These are phyloP conservation scores for Apus apus DNA, from an alignment of 2,113 vertebrate species.

Conservation along the genomic window DNA sequence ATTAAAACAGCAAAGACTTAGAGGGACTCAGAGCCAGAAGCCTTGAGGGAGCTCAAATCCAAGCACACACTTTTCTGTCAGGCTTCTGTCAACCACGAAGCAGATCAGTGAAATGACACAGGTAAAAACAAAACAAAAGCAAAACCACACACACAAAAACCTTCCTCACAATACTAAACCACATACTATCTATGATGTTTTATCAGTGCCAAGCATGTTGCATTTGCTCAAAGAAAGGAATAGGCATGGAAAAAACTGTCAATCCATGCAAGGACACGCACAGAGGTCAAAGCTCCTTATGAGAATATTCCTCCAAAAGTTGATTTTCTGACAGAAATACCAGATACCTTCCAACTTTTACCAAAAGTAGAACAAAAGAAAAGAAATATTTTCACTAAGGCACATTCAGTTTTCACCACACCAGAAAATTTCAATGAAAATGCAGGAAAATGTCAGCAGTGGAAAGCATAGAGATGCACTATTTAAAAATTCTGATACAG, in stretches of 20 bases:
- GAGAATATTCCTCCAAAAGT: background rate
- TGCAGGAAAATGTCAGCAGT: background rate
- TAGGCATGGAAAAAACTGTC: background rate
- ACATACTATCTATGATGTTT: background rate
- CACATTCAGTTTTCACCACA: background rate
- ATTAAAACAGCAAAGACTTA: background rate
- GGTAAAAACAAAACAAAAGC: background rate
- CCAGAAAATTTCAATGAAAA: background rate
- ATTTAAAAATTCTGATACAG: background rate
- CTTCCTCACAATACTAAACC: background rate
- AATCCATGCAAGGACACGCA: background rate
- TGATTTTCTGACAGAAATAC: background rate
- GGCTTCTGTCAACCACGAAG: background rate
- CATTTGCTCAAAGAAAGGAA: background rate
- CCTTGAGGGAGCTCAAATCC: background rate
- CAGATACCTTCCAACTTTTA: background rate
- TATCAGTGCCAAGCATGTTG: background rate
- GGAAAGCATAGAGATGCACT: background rate
- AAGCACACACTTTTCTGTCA: background rate
- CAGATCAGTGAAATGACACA: accelerated
- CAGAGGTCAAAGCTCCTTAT: background rate
- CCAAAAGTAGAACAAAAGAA: background rate
- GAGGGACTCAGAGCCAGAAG: background rate
- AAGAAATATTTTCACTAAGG: background rate
- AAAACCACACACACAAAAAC: background rate